Conservation (phyloP, 2,113 vertebrate species). For the Amazona guildingii region DNA sequence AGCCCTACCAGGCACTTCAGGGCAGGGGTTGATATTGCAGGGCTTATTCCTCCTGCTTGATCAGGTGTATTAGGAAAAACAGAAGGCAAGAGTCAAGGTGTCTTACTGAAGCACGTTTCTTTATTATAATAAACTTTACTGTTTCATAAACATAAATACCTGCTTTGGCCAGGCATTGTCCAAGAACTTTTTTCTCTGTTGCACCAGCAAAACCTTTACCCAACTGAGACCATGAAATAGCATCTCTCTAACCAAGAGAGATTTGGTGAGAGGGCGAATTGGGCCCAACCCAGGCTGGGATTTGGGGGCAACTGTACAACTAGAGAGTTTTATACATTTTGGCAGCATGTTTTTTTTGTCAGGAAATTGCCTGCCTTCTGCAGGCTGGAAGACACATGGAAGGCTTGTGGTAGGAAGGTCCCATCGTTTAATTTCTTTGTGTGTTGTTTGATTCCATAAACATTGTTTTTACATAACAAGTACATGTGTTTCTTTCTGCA, state of each 20-base stretch:
- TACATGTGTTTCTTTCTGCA: neutral
- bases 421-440: neutral
- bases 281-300: neutral
- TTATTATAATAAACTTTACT: neutral
- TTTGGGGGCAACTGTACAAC: neutral
- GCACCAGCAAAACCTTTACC: neutral
- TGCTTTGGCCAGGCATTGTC: neutral
- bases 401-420: neutral
- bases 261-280: neutral
- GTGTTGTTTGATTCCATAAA: neutral
- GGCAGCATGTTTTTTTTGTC: neutral
- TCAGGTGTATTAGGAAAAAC: neutral
- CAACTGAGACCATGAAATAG: neutral
- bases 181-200: neutral
- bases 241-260: neutral
- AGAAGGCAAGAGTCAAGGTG: neutral
- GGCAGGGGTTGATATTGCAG: neutral
- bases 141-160: neutral
- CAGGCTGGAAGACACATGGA: rapidly evolving
- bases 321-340: neutral
- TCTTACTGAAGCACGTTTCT: neutral
- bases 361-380: neutral
- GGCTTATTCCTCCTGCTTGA: neutral
- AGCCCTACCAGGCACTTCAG: neutral
- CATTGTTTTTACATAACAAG: neutral